Base-by-base conservation (phyloP, 2,113 vertebrate species). In the Falcunculus frontatus region DNA sequence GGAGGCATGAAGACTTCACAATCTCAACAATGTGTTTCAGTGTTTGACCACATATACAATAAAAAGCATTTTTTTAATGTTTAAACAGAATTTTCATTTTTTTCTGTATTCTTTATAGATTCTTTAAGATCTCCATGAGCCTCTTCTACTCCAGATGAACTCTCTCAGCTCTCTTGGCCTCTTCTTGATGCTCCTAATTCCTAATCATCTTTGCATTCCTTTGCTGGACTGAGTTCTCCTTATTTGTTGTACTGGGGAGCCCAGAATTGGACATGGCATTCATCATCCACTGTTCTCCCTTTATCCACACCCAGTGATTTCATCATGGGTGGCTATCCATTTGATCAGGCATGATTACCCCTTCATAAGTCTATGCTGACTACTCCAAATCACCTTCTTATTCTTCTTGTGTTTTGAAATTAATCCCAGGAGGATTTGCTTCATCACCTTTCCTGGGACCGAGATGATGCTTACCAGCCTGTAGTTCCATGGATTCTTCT, bases 41-140 rank as follows among this genome's bases (percentile, higher is more conserved):
- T 50, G 59, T 56, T 84, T 39, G 35, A 59, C 32, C 35, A 35
- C 6, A 32, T 11, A 32, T 16, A 67, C 7, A 42, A 42, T 41
- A 26, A 76, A 57, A 50, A 41, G 1, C 8, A 2, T 9, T 35
- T 75, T 57, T n/a, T 10, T 0, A 10, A 39, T 17, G 6, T 42
- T 86, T 33, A 76, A 73, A 77, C 37, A 26, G 14, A 52, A 12
- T 59, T 50, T 68, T 86, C 7, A 5, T 18, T 4, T 39, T 67
- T 67, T 59, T 47, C 32, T 52, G 27, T 37, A 44, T 60, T 50
- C 26, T 76, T 77, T 59, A 86, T 53, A 59, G 32, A 44, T 42
- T 37, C 17, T 59, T 67, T 42, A 59, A 42, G 14, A 59, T 59
- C 52, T 59, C 53, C 13, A 26, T 15, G 9, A 59, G 11, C 32